Base-by-base conservation (phyloP, 1,140 invertebrate genomes). In the Drosophila yakuba region DNA sequence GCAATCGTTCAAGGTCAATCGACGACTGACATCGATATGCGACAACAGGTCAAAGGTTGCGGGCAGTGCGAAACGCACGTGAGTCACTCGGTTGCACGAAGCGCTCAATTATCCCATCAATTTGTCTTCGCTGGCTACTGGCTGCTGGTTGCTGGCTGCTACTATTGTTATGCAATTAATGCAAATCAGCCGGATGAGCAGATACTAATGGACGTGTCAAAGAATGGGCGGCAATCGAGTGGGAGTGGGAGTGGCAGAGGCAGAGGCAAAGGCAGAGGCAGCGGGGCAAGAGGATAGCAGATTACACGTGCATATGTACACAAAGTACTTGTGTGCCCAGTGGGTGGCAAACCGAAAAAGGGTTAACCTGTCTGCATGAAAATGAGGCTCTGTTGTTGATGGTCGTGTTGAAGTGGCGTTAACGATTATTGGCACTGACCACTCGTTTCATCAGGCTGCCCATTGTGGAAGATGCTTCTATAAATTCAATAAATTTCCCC, bases 111-210 rank as follows among this genome's bases (percentile, higher is more conserved):
- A 67, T 74, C 35, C 17, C 17, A 58, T 66, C 44, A 48, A 48
- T 59, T 58, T 20, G 66, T 14, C 39, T 38, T 51, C 39, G 6
- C 39, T 45, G 14, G 28, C n/a, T 14, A 11, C 15, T 28, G 44
- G 11, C 15, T 17, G 44, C 44, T 44, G 20, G 20, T 11, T 14
- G 7, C 15, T 28, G 44, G 11, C 15, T 17, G 44, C 44, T 44
- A 17, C 32, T 36, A 67, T 51, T 52, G 69, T 59, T 54, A 36
- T 41, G 61, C 43, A 76, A 76, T 76, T 67, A 76, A 75, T 75
- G 74, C 41, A 67, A 75, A 74, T 74, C 74, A 48, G 51, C n/a
- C 23, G 15, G 39, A 36, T 47, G 47, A 52, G 12, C 39, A 23
- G 25, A 51, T 14, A 15, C 32, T 25, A n/a, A 67, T 23, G n/a